Percentiles rank a stretch among this genome's conserved stretches.
These are phyloP conservation scores for Axis porcinus DNA, from an alignment of 2,113 vertebrate species.

Conservation along the genomic window DNA sequence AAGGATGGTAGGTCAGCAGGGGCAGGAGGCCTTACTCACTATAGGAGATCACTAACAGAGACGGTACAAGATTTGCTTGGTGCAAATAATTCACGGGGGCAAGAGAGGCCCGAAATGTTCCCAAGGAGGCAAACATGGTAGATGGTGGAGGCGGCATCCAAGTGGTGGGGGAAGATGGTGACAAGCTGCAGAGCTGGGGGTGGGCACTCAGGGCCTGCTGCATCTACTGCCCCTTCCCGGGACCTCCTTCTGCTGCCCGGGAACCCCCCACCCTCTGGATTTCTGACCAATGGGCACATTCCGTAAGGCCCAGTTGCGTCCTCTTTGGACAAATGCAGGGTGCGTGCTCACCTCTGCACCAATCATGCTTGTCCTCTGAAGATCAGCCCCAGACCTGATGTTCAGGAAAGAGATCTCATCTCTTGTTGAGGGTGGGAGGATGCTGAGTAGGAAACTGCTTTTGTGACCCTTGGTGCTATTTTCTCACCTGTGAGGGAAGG, in stretches of 20 bases:
- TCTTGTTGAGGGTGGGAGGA: not conserved
- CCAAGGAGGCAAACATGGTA: not conserved
- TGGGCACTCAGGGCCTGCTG: not conserved
- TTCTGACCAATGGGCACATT: not conserved
- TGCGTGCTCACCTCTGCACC: rapidly evolving
- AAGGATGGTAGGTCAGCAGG: not conserved
- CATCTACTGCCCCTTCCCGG: not conserved
- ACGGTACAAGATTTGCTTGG: rapidly evolving
- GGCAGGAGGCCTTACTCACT: not conserved
- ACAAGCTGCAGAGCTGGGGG: not conserved
- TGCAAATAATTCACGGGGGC: rapidly evolving
- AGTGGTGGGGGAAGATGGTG: rapidly evolving
- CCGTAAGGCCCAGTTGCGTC: not conserved
- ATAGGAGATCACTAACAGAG: rapidly evolving
- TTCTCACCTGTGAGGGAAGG: not conserved
- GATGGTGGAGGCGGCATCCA: rapidly evolving
- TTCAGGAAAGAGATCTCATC: not conserved
- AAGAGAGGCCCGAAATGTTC: not conserved
- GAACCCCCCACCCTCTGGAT: not conserved
- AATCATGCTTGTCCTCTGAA: no score
- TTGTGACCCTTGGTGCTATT: rapidly evolving
- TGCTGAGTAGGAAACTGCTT: not conserved
- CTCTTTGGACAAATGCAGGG: not conserved
- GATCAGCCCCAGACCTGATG: no score
- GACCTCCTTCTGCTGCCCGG: not conserved